Evolutionary conservation across 2,888 invertebrate genomes (phyloP).

Genomic region (Ichneumon xanthorius): DNA sequence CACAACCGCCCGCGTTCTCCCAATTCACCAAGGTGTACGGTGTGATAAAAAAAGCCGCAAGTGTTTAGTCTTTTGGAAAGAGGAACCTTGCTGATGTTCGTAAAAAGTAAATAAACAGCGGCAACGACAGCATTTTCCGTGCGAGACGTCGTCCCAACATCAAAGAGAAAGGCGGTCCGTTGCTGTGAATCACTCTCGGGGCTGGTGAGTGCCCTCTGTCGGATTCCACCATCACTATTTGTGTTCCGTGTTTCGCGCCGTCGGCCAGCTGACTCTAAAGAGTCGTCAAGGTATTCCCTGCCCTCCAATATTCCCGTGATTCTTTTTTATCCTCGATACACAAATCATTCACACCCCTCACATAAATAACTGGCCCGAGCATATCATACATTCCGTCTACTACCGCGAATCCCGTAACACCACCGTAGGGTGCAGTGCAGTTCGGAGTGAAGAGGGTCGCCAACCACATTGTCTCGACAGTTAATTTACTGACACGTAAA

Average conservation of each 20-base stretch:
- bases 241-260: neutral
- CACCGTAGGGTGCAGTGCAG: neutral
- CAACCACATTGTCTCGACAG: neutral
- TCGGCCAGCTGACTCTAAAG: neutral
- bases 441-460: neutral
- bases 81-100: constrained; percentile 19
- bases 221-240: constrained; percentile 46
- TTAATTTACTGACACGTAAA: neutral
- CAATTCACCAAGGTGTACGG: constrained; percentile 25
- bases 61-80: constrained; percentile 31
- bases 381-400: neutral
- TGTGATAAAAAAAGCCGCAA: constrained; percentile 42
- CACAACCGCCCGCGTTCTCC: constrained; percentile 38
- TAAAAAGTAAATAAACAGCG: constrained; percentile 45
- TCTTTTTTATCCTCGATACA: neutral
- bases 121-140: constrained; percentile 11
- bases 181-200: constrained; percentile 47
- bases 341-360: neutral
- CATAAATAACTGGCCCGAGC: neutral
- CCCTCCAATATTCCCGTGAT: neutral
- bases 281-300: constrained; percentile 5
- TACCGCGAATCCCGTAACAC: neutral
- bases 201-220: constrained; percentile 44
- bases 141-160: constrained; percentile 44
- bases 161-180: constrained; percentile 52